phyloP scores from a whole-genome alignment of 64 coral and sea anemone genomes.

The Hydrozoanthus tunicans region DNA sequence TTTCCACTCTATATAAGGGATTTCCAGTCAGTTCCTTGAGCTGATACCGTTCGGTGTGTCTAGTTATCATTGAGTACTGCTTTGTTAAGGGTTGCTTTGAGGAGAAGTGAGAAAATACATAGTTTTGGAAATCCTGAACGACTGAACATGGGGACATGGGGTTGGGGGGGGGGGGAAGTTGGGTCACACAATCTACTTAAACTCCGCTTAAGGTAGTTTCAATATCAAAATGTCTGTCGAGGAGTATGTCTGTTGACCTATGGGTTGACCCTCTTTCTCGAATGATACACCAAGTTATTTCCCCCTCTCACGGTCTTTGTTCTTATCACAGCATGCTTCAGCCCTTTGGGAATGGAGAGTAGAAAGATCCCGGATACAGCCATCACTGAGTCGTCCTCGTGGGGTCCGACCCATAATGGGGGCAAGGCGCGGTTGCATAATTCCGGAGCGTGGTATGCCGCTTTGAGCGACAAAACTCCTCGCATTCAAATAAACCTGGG shows the following conservation, averaged over 20 bases:
- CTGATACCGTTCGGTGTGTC: too few species aligned
- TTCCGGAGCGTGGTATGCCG: constrained; percentile 34
- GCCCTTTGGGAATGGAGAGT: constrained; percentile 34
- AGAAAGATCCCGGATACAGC: constrained; percentile 39
- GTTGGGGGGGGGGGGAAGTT: too few species aligned
- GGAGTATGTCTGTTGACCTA: neutral
- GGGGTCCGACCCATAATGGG: neutral
- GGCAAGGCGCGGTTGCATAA: constrained; percentile 10
- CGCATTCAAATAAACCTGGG: constrained; percentile 43
- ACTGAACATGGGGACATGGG: too few species aligned
- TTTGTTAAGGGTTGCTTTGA: too few species aligned
- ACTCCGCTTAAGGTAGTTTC: too few species aligned
- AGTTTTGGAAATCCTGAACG: too few species aligned
- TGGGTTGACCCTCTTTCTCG: neutral
- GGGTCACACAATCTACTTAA: too few species aligned
- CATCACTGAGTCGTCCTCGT: constrained; percentile 24
- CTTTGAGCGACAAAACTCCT: neutral
- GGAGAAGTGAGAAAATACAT: too few species aligned
- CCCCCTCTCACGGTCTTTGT: neutral
- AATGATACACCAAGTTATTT: neutral
- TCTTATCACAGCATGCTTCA: constrained; percentile 32
- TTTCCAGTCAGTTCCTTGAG: too few species aligned
- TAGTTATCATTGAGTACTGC: too few species aligned
- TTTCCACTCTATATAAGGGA: too few species aligned
- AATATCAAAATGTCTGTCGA: too few species aligned